Evolutionary conservation across 2,888 invertebrate species (phyloP).

Genomic region (Agrypnus murinus): DNA sequence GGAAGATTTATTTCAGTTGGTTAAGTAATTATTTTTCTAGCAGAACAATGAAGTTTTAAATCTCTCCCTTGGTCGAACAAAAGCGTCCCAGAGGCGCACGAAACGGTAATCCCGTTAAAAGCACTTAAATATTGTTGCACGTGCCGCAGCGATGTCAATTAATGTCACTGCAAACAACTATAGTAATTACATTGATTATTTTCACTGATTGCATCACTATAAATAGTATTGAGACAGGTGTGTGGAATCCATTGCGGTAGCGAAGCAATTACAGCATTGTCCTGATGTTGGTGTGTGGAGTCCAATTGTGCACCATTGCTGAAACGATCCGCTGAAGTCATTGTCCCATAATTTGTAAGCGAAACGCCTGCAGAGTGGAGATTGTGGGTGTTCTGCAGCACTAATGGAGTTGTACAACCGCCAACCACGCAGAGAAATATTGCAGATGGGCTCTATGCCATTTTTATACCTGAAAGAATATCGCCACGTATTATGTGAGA

Average conservation of each 20-base stretch:
- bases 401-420: slow-evolving; percentile 48
- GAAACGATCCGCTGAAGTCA: slow-evolving; percentile 44
- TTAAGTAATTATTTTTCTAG: slow-evolving; percentile 12
- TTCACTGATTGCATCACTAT: slow-evolving; percentile 35
- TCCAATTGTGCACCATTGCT: slow-evolving; percentile 47
- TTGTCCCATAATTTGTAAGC: slow-evolving; percentile 52
- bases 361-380: slow-evolving; percentile 47
- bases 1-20: neutral
- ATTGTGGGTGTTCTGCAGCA: slow-evolving; percentile 44
- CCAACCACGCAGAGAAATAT: slow-evolving; percentile 38
- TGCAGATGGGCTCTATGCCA: slow-evolving; percentile 39
- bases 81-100: slow-evolving; percentile 19
- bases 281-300: slow-evolving; percentile 38
- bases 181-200: slow-evolving; percentile 43
- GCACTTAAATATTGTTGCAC: slow-evolving; percentile 29
- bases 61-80: neutral
- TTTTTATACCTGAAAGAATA: slow-evolving; percentile 48
- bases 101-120: slow-evolving; percentile 20
- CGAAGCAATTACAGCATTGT: slow-evolving; percentile 44
- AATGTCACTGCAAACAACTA: slow-evolving; percentile 25
- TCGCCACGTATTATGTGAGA: slow-evolving; percentile 6
- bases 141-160: slow-evolving; percentile 23
- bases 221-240: slow-evolving; percentile 43
- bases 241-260: slow-evolving; percentile 36
- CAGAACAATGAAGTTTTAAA: neutral